phyloP scores from a whole-genome alignment of 2,797 vertebrate species.

The Anguilla obscura region DNA sequence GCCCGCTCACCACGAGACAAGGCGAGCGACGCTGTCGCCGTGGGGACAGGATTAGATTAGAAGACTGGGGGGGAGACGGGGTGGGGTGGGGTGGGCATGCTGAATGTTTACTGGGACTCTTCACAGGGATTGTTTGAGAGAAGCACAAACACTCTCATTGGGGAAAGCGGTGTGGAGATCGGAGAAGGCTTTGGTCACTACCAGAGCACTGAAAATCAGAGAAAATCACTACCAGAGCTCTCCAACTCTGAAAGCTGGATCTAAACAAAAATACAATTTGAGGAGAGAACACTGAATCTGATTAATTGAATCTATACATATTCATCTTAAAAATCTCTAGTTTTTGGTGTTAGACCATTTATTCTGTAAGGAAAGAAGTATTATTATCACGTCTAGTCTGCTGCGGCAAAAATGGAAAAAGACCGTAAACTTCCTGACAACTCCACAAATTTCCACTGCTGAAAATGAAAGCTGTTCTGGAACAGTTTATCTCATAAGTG shows the following conservation, averaged over 20 bases:
- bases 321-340: neutral
- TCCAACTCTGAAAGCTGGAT: neutral
- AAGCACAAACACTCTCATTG: neutral
- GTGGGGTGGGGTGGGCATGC: neutral
- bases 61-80: neutral
- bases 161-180: neutral
- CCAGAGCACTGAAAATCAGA: neutral
- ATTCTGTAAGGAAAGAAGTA: neutral
- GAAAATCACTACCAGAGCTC: neutral
- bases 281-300: neutral
- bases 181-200: neutral
- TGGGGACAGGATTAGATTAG: constrained; percentile 19
- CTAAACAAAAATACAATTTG: neutral
- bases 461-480: neutral
- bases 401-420: neutral
- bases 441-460: neutral
- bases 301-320: neutral
- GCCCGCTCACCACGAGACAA: neutral
- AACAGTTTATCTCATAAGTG: constrained; percentile 11
- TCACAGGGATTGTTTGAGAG: neutral
- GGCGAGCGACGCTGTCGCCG: constrained; percentile 2
- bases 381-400: neutral
- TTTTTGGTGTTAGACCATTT: neutral
- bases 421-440: neutral
- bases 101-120: neutral